Evolutionary conservation across 2,888 invertebrate species (phyloP), one percentile per base, ranked within the genome.

Genomic region (Onthophagus sagittarius): DNA sequence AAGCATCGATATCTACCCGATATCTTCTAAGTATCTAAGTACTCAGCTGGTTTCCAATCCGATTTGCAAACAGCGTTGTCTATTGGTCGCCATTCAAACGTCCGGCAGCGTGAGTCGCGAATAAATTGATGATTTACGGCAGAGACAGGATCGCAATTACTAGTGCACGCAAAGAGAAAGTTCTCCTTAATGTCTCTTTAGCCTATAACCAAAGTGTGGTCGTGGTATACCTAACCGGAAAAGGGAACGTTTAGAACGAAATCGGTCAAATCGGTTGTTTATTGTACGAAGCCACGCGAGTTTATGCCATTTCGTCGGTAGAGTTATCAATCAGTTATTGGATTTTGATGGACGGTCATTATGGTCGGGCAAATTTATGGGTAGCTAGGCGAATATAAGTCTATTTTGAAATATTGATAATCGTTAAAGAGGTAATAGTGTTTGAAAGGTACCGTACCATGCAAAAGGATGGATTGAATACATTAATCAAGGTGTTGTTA

Each of bases 111-210:
- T 67, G 32, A 67, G 32, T 23, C 31, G 67, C 32, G 32, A 67
- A 67, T 23, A 67, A 67, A 67, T 67, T 67, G 67, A 67, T 67
- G 67, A 67, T 67, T 67, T 67, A 67, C 67, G 11, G 67, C 23
- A 23, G 32, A 67, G 67, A 67, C 67, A 67, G 23, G 32, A 15
- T 23, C 31, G 67, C 67, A 67, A 67, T 67, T 67, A 67, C 23
- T n/a, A 2, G 67, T 31, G 32, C 67, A 67, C 67, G 67, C 67
- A 32, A 67, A 67, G 67, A 67, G 67, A 67, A 67, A 67, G 67
- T 67, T 67, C 23, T n/a, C 15, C n/a, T 67, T 67, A 67, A 67
- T 67, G 67, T 67, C 67, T 67, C 67, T 32, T 67, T 32, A 31
- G n/a, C 67, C n/a, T 23, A 67, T 15, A 64, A 64, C 67, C 67